A percentile compares a stretch with the other conserved stretches of the same genome.
Evolutionary conservation across 2,797 vertebrate genomes (phyloP).

Genomic region (Esox masquinongy): DNA sequence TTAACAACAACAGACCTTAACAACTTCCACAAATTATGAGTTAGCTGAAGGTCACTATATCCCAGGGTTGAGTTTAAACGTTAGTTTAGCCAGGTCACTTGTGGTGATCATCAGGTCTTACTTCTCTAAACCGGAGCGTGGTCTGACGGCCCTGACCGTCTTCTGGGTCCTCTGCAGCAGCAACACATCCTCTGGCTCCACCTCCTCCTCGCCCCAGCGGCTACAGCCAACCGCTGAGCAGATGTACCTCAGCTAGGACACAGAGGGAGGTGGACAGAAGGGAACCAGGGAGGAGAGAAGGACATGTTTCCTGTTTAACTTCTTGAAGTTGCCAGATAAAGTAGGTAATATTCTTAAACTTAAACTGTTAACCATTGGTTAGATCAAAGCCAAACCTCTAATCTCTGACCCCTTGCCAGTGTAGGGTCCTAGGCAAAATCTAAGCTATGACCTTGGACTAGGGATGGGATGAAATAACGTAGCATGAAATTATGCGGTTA

Average conservation of each 20-base stretch:
- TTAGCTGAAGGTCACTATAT: background rate
- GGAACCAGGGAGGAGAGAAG: too few species aligned
- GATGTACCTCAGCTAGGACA: slow-evolving; percentile 88
- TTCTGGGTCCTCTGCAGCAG: slow-evolving; percentile 95
- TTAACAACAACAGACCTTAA: background rate
- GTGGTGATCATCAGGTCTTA: slow-evolving; percentile 62
- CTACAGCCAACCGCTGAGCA: slow-evolving; percentile 94
- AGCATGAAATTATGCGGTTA: too few species aligned
- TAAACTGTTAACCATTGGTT: too few species aligned
- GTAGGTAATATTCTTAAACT: too few species aligned
- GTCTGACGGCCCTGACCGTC: slow-evolving; percentile 92
- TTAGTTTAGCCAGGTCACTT: background rate
- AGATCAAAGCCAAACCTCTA: slow-evolving; percentile 76
- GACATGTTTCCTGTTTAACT: too few species aligned
- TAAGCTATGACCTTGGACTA: too few species aligned
- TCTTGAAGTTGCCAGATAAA: too few species aligned
- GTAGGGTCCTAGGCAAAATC: slow-evolving; percentile 84
- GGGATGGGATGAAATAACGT: too few species aligned
- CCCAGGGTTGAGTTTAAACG: too few species aligned
- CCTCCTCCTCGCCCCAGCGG: slow-evolving; percentile 85
- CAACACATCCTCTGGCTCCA: slow-evolving; percentile 86
- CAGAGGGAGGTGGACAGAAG: background rate
- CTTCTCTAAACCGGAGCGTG: slow-evolving; percentile 94
- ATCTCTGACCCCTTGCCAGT: slow-evolving; percentile 90
- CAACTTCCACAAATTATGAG: background rate